Percentiles rank a stretch among this genome's conserved stretches.
Conservation (phyloP, 2,888 invertebrate genomes). For the Caenorhabditis imperialis region DNA sequence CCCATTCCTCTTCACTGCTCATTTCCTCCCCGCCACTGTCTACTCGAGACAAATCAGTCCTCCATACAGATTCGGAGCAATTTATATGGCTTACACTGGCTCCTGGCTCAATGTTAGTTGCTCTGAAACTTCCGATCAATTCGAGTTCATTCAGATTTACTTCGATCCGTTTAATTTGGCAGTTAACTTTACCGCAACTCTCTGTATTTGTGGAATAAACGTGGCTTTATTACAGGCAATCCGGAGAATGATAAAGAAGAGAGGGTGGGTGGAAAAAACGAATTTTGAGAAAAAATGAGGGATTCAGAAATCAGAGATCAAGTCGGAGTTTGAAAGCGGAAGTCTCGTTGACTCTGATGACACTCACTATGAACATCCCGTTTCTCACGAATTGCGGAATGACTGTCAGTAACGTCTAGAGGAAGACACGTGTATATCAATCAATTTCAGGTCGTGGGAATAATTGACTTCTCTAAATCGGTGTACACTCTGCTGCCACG, state of each 20-base stretch:
- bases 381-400: conserved; percentile 4
- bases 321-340: neutral
- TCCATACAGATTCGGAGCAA: conserved; percentile 1
- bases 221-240: neutral
- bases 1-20: conserved; percentile 1
- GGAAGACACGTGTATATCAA: neutral
- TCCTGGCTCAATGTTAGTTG: conserved; percentile 3
- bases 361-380: conserved; percentile 9
- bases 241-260: neutral
- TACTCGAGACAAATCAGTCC: neutral
- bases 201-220: neutral
- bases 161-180: conserved; percentile 7
- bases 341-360: conserved; percentile 5
- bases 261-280: conserved; percentile 6
- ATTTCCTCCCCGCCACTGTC: conserved; percentile 13
- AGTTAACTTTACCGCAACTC: neutral
- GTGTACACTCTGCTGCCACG: conserved; percentile 8
- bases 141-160: conserved; percentile 6
- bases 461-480: neutral
- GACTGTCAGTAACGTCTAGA: conserved; percentile 2
- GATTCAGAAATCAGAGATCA: too few relatives aligned
- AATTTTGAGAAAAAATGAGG: too few relatives aligned
- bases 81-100: conserved; percentile 3
- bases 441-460: neutral
- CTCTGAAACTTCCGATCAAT: neutral